Percentiles rank a stretch among this genome's conserved stretches.
These are phyloP conservation scores for Pemphigus obesinymphae DNA, from an alignment of 1,140 invertebrate genomes.

Conservation along the genomic window DNA sequence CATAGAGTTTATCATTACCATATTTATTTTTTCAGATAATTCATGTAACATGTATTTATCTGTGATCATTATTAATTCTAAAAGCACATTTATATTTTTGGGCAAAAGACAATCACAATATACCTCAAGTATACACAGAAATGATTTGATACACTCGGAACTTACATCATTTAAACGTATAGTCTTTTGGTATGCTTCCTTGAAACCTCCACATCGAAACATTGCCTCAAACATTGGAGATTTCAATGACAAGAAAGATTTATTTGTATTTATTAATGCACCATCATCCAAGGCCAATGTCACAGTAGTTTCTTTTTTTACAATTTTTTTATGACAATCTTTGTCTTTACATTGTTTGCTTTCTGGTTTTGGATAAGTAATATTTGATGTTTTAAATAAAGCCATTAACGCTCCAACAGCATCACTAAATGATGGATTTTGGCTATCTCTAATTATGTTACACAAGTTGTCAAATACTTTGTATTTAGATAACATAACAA, in stretches of 20 bases:
- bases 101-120: slow-evolving; percentile 48
- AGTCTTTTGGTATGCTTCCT: slow-evolving; percentile 58
- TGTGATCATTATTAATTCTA: slow-evolving; percentile 63
- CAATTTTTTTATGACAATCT: slow-evolving; percentile 44
- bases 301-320: slow-evolving; percentile 51
- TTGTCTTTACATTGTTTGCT: background rate
- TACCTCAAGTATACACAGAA: slow-evolving; percentile 42
- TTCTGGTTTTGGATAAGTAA: background rate
- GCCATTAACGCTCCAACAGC: slow-evolving; percentile 42
- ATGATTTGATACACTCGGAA: slow-evolving; percentile 43
- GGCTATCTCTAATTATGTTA: slow-evolving; percentile 37
- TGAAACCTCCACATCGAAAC: slow-evolving; percentile 60
- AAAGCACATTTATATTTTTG: slow-evolving; percentile 55
- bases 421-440: slow-evolving; percentile 41
- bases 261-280: slow-evolving; percentile 57
- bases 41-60: slow-evolving; percentile 62
- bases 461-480: slow-evolving; percentile 32
- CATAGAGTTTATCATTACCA: slow-evolving; percentile 50
- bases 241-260: slow-evolving; percentile 57
- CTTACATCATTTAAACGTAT: slow-evolving; percentile 45
- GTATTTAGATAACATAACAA: slow-evolving; percentile 40
- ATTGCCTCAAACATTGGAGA: slow-evolving; percentile 63
- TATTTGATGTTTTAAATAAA: slow-evolving; percentile 32
- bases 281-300: slow-evolving; percentile 63
- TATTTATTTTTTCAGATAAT: slow-evolving; percentile 54